These are phyloP conservation scores for Chrysolina oricalcia DNA, from an alignment of 2,888 invertebrate genomes.

Conservation along the genomic window DNA sequence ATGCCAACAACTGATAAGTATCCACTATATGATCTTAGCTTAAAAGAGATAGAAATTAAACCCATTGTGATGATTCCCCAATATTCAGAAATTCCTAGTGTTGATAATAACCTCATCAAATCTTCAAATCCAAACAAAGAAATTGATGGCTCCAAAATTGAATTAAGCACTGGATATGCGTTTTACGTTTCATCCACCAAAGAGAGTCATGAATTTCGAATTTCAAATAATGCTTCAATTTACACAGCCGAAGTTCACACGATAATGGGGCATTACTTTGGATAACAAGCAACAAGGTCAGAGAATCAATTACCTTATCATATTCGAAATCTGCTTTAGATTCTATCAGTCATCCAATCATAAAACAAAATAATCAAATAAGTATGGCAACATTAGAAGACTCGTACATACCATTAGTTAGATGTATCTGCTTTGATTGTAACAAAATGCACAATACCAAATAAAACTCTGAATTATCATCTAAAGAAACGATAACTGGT, in stretches of 20 bases:
- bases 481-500: too few species aligned
- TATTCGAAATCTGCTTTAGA: not conserved
- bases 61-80: too few species aligned
- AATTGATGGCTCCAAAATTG: not conserved
- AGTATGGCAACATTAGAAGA: not conserved
- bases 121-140: not conserved
- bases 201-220: not conserved
- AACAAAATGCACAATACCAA: too few species aligned
- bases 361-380: not conserved
- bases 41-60: too few species aligned
- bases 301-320: constrained; percentile 12
- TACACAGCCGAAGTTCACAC: not conserved
- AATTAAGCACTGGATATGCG: not conserved
- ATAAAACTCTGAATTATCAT: too few species aligned
- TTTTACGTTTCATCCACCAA: not conserved
- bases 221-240: not conserved
- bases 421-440: too few species aligned
- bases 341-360: not conserved
- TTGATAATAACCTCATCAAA: too few species aligned
- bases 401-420: too few species aligned
- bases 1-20: too few species aligned
- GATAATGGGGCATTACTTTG: not conserved
- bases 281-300: not conserved
- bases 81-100: too few species aligned
- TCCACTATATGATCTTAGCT: too few species aligned